Conservation (phyloP, 2,888 invertebrate genomes). For the Drosophila heteroneura region DNA sequence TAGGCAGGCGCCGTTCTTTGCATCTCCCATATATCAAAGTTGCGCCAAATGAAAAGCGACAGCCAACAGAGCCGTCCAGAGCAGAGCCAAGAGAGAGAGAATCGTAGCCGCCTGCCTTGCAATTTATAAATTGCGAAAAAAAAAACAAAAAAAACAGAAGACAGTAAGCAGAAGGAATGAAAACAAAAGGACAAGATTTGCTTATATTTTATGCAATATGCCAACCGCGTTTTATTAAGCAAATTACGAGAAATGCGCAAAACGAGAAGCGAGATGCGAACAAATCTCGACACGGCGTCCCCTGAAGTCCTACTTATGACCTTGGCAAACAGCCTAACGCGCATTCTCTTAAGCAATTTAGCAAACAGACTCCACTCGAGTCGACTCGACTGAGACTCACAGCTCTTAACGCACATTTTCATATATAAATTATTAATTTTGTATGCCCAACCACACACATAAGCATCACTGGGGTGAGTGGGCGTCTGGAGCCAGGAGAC, state of each 20-base stretch:
- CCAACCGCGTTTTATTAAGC: conserved; percentile 81
- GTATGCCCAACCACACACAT: conserved; percentile 68
- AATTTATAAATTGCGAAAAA: conserved; percentile 55
- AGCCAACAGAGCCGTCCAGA: conserved; percentile 42
- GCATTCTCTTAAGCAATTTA: conserved; percentile 78
- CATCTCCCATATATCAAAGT: conserved; percentile 60
- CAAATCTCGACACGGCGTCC: conserved; percentile 59
- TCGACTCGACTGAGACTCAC: conserved; percentile 43
- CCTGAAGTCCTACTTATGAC: conserved; percentile 77
- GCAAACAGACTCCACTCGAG: conserved; percentile 71
- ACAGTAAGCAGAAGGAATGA: conserved; percentile 4
- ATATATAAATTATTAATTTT: conserved; percentile 83
- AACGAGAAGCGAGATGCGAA: conserved; percentile 30
- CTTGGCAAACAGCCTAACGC: conserved; percentile 77
- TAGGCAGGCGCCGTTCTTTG: conserved; percentile 5
- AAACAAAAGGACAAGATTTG: conserved; percentile 59
- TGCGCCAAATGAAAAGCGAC: conserved; percentile 73
- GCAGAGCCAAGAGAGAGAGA: conserved; percentile 35
- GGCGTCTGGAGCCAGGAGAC: not conserved
- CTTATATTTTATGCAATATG: conserved; percentile 80
- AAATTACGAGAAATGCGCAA: conserved; percentile 71
- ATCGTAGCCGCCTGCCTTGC: conserved; percentile 42
- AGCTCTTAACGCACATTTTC: conserved; percentile 84
- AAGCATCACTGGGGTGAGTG: conserved; percentile 15
- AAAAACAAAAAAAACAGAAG: not conserved